Percentiles rank a stretch among this genome's conserved stretches.
phyloP scores from a whole-genome alignment of 2,113 vertebrate species.

The Carassius carassius region DNA sequence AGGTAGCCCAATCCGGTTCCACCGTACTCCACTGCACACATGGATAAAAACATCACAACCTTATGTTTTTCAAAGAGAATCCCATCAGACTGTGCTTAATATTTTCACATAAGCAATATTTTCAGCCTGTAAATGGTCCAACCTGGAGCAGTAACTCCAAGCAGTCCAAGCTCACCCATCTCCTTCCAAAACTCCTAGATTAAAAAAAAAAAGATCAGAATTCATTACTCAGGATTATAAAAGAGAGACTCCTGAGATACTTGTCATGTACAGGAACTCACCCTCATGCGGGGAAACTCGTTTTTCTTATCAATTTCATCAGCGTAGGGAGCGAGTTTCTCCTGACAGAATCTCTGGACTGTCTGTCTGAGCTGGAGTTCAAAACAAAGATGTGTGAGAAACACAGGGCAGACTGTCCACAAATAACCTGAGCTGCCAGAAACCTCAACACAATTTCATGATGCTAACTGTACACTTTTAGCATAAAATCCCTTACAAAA shows the following conservation, averaged over 20 bases:
- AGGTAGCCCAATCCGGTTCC: conserved; percentile 91
- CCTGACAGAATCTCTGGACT: conserved; percentile 85
- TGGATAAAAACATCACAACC: background rate
- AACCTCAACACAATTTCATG: background rate
- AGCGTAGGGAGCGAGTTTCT: conserved; percentile 88
- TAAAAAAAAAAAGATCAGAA: background rate
- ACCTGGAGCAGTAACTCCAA: conserved; percentile 95
- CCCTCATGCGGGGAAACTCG: conserved; percentile 87
- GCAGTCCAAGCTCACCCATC: conserved; percentile 89
- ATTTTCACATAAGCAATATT: too few species aligned
- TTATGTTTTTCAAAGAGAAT: background rate
- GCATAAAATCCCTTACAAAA: background rate
- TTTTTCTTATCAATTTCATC: conserved; percentile 92
- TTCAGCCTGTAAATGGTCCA: conserved; percentile 54
- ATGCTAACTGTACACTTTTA: background rate
- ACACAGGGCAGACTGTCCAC: background rate
- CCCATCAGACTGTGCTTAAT: background rate
- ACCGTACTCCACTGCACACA: conserved; percentile 80
- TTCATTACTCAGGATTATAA: background rate
- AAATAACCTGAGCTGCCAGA: background rate
- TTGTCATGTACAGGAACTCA: conserved; percentile 69
- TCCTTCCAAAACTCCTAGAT: conserved; percentile 90
- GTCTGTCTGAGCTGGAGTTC: conserved; percentile 85
- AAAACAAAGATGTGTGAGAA: conserved; percentile 20
- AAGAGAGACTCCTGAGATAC: background rate